Evolutionary conservation across 2,797 vertebrate genomes (phyloP).

Genomic region (Sorex maritimensis): DNA sequence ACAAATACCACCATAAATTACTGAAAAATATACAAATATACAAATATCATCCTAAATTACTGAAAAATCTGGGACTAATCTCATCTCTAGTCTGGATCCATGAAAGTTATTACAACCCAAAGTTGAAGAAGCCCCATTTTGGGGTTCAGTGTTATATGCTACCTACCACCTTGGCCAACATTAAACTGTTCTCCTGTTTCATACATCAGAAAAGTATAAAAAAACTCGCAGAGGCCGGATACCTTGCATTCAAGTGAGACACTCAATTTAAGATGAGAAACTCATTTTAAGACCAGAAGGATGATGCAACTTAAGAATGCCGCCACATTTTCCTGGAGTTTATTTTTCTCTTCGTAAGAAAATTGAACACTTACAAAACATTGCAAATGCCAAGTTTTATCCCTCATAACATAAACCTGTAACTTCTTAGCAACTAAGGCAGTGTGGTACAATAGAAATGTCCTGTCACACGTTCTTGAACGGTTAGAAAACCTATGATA

Average conservation of each 20-base stretch:
- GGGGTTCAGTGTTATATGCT: not conserved
- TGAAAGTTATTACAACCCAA: not conserved
- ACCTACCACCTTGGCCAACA: not conserved
- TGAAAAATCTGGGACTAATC: not conserved
- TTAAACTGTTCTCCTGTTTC: not conserved
- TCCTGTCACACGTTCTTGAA: not conserved
- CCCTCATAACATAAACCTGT: not conserved
- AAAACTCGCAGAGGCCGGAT: not conserved
- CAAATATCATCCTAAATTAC: no score
- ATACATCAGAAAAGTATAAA: not conserved
- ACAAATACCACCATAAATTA: not conserved
- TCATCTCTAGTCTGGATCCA: not conserved
- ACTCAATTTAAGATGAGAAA: not conserved
- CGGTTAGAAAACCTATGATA: not conserved
- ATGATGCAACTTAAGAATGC: not conserved
- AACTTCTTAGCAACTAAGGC: not conserved
- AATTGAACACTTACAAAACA: not conserved
- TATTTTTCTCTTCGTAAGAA: not conserved
- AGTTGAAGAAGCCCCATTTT: not conserved
- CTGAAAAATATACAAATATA: not conserved
- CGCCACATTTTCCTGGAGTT: not conserved
- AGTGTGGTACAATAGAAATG: not conserved
- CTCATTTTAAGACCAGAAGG: not conserved
- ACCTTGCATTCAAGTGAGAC: not conserved
- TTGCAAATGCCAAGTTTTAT: slow-evolving; percentile 1